These are phyloP conservation scores for Atopsyche davidsoni DNA, from an alignment of 1,140 invertebrate genomes.

Conservation along the genomic window DNA sequence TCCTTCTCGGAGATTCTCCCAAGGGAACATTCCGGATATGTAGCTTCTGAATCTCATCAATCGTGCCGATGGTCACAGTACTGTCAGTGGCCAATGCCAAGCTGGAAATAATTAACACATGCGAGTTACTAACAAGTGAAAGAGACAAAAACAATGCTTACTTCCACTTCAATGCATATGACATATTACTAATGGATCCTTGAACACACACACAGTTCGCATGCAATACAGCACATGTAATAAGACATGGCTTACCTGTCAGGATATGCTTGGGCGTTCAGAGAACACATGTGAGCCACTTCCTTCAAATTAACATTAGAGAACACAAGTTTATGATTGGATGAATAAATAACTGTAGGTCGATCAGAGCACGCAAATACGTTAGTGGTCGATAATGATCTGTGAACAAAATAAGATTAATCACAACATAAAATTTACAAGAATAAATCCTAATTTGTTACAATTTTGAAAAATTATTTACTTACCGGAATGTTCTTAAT, in stretches of 20 bases:
- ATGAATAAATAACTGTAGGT: constrained; percentile 97
- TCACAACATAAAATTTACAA: no score
- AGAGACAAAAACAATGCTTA: background rate
- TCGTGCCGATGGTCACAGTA: constrained; percentile 93
- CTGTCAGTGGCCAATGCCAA: constrained; percentile 91
- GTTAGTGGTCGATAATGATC: constrained; percentile 88
- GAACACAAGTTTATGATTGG: constrained; percentile 98
- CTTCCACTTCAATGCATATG: no score
- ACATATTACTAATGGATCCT: no score
- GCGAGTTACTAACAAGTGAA: background rate
- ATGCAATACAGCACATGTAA: no score
- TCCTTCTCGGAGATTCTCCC: constrained; percentile 87
- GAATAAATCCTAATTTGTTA: background rate
- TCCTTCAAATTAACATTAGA: constrained; percentile 98
- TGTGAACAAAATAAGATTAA: constrained; percentile 29
- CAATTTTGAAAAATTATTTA: background rate
- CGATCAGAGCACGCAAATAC: constrained; percentile 98
- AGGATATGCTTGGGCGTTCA: constrained; percentile 91
- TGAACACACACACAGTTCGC: constrained; percentile 5
- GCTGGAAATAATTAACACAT: constrained; percentile 45
- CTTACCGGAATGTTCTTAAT: constrained; percentile 72
- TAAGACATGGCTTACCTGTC: constrained; percentile 58
- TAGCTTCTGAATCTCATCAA: constrained; percentile 97
- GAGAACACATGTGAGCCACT: constrained; percentile 96
- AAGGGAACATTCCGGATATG: constrained; percentile 93